Evolutionary conservation across 2,113 vertebrate genomes (phyloP).

Genomic region (Psilopsiagon aurifrons): DNA sequence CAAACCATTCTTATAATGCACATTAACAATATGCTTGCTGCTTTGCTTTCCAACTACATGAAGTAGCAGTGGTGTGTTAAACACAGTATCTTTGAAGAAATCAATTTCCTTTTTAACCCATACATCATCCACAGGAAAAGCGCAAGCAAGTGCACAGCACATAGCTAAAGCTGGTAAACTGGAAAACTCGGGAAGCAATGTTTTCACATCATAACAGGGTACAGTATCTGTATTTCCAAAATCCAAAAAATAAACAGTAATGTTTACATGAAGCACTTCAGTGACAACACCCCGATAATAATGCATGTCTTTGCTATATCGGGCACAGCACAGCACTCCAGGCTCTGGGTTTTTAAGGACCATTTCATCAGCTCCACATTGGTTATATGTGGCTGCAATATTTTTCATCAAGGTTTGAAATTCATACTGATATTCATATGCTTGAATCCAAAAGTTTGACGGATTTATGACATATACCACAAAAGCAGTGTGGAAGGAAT

Average conservation of each 20-base stretch:
- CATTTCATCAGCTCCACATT: conserved; percentile 75
- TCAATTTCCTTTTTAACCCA: conserved; percentile 79
- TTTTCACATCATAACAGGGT: conserved; percentile 81
- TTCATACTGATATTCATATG: conserved; percentile 72
- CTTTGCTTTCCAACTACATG: conserved; percentile 74
- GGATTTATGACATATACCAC: conserved; percentile 83
- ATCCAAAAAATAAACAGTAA: conserved; percentile 87
- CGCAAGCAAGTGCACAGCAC: conserved; percentile 82
- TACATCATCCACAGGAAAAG: conserved; percentile 77
- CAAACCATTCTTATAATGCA: conserved; percentile 50
- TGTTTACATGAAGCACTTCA: conserved; percentile 66
- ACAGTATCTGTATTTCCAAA: conserved; percentile 89
- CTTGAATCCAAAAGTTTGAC: conserved; percentile 87
- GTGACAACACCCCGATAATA: conserved; percentile 86
- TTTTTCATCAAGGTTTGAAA: conserved; percentile 83
- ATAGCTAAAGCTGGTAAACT: conserved; percentile 82
- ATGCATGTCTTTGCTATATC: conserved; percentile 81
- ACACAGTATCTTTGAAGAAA: conserved; percentile 81
- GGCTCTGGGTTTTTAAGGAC: conserved; percentile 79
- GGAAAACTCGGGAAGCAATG: conserved; percentile 79
- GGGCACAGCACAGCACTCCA: conserved; percentile 86
- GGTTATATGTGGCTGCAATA: conserved; percentile 75
- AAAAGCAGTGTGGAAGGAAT: conserved; percentile 76
- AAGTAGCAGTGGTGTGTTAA: conserved; percentile 76
- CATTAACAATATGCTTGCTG: conserved; percentile 78